phyloP scores from a whole-genome alignment of 2,797 vertebrate species.

The Liasis olivaceus region DNA sequence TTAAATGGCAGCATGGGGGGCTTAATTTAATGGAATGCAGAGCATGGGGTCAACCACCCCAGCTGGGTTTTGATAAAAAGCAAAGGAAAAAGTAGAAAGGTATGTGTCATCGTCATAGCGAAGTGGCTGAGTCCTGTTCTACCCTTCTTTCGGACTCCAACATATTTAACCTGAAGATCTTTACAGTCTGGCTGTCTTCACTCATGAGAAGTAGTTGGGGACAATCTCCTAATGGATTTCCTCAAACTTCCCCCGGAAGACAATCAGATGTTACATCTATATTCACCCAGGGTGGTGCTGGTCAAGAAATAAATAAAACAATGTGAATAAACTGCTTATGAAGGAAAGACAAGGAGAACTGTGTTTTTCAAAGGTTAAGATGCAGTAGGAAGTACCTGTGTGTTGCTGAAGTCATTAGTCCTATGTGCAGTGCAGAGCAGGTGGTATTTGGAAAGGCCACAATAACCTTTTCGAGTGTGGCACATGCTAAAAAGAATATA shows the following conservation, averaged over 20 bases:
- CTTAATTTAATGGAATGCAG: background rate
- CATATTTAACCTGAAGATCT: background rate
- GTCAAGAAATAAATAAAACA: constrained; percentile 68
- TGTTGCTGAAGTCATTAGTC: constrained; percentile 76
- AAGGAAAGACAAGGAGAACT: constrained; percentile 79
- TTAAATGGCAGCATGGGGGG: background rate
- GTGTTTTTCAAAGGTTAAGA: constrained; percentile 81
- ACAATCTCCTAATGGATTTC: background rate
- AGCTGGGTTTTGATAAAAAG: background rate
- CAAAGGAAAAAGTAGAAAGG: background rate
- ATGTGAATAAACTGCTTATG: constrained; percentile 83
- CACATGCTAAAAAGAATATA: constrained; percentile 71
- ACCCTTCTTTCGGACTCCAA: background rate
- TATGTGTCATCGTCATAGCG: background rate
- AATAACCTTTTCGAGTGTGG: constrained; percentile 80
- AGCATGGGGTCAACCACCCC: background rate
- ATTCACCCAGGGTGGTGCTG: constrained; percentile 72
- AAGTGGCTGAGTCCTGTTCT: background rate
- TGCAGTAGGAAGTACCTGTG: constrained; percentile 74
- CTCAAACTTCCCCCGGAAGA: constrained; percentile 33
- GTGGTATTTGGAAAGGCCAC: constrained; percentile 84
- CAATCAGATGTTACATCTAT: constrained; percentile 64
- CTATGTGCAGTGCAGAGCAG: constrained; percentile 66
- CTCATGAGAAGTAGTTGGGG: background rate
- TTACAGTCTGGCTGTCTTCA: background rate